A percentile compares a stretch with the other conserved stretches of the same genome.
These are phyloP conservation scores for Meloidogyne hapla DNA, from an alignment of 1,140 invertebrate genomes.

Conservation along the genomic window DNA sequence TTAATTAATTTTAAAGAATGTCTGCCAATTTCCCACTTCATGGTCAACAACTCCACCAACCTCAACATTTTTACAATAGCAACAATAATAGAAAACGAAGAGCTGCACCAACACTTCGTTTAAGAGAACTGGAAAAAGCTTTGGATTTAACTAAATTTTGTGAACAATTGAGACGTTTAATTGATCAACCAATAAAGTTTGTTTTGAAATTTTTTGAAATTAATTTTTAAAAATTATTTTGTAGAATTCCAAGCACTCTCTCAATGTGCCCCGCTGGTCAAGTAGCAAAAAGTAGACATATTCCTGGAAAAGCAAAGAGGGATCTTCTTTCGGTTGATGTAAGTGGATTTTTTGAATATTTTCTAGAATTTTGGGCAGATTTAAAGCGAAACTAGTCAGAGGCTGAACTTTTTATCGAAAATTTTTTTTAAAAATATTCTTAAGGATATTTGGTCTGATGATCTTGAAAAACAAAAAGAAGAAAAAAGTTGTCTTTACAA, in stretches of 20 bases:
- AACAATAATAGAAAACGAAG: slow-evolving; percentile 19
- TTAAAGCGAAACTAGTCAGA: too few species aligned
- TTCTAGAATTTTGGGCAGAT: too few species aligned
- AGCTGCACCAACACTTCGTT: slow-evolving; percentile 3
- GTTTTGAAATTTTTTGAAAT: slow-evolving; percentile 18
- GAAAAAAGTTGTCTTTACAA: slow-evolving; percentile 50
- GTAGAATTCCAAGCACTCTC: slow-evolving; percentile 49
- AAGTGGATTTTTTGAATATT: too few species aligned
- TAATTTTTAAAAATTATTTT: too few species aligned
- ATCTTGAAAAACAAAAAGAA: slow-evolving; percentile 31
- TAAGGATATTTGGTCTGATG: slow-evolving; percentile 46
- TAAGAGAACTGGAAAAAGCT: slow-evolving; percentile 28
- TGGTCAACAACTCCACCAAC: neutral
- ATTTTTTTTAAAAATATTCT: neutral
- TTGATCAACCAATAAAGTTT: slow-evolving; percentile 53
- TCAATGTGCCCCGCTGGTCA: slow-evolving; percentile 23
- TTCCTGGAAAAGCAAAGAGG: slow-evolving; percentile 43
- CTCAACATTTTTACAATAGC: neutral
- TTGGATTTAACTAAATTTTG: slow-evolving; percentile 54
- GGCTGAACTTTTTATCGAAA: neutral
- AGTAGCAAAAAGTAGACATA: slow-evolving; percentile 34
- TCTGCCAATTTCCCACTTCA: neutral
- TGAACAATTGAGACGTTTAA: slow-evolving; percentile 45
- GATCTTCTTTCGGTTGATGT: slow-evolving; percentile 50
- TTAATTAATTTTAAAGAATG: neutral